Percentiles rank a stretch among this genome's conserved stretches.
phyloP scores from a whole-genome alignment of 2,888 invertebrate genomes.

The Eristalinus aeneus region DNA sequence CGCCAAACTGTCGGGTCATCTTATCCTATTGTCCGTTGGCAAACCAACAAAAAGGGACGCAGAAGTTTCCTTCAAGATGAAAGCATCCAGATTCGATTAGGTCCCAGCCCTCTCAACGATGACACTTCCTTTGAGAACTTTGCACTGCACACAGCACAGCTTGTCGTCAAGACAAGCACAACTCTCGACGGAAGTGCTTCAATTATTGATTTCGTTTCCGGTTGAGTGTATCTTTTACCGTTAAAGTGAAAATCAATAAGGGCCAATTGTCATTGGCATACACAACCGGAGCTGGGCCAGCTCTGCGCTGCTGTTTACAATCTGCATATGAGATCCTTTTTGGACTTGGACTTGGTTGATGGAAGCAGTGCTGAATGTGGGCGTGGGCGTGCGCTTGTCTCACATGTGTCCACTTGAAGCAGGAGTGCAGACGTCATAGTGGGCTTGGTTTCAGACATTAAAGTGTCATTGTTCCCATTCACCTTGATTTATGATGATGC shows the following conservation, averaged over 20 bases:
- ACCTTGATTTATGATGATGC: background rate
- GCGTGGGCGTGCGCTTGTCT: background rate
- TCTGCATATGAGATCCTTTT: background rate
- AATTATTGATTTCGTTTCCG: background rate
- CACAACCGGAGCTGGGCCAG: background rate
- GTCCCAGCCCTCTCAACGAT: conserved; percentile 12
- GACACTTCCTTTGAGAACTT: conserved; percentile 43
- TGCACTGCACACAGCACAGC: conserved; percentile 27
- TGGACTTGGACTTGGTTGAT: background rate
- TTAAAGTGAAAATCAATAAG: conserved; percentile 10
- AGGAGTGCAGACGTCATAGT: background rate
- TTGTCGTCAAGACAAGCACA: conserved; percentile 21
- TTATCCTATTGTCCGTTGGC: background rate
- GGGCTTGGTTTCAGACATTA: background rate
- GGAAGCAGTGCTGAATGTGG: background rate
- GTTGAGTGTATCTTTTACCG: background rate
- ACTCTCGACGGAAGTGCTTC: conserved; percentile 3
- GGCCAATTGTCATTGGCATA: conserved; percentile 16
- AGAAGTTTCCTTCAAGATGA: conserved; percentile 6
- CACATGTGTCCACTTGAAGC: background rate
- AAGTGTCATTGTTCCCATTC: background rate
- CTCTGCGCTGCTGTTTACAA: background rate
- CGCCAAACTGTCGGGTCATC: background rate
- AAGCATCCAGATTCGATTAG: conserved; percentile 39
- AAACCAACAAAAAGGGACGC: background rate